phyloP scores from a whole-genome alignment of 2,888 invertebrate genomes.

The Latrodectus elegans region DNA sequence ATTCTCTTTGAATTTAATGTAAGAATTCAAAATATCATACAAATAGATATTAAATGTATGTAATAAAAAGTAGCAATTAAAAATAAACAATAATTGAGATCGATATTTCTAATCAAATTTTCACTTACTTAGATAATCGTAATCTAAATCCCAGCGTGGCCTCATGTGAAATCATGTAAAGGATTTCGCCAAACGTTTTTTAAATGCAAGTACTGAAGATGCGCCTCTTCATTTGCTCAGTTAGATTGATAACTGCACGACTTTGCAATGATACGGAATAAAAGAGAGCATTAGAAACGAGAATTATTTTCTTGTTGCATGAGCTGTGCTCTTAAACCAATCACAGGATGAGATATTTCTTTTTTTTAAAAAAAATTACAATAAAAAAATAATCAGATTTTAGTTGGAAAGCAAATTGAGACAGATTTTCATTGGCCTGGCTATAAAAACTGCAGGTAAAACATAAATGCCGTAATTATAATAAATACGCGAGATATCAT shows the following conservation, averaged over 20 bases:
- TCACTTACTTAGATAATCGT: conserved; percentile 34
- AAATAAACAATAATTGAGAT: background rate
- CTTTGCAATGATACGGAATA: background rate
- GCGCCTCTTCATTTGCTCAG: background rate
- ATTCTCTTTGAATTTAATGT: no score
- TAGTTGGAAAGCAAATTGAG: conserved; percentile 54
- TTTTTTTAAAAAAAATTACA: background rate
- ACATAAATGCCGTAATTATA: conserved; percentile 65
- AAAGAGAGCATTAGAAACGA: background rate
- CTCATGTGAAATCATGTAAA: conserved; percentile 42
- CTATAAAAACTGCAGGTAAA: conserved; percentile 44
- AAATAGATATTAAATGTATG: background rate
- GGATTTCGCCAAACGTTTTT: background rate
- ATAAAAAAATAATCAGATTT: background rate
- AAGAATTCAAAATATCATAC: background rate
- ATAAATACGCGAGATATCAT: conserved; percentile 63
- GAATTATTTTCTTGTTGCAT: background rate
- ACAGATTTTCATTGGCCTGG: conserved; percentile 47
- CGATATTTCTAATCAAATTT: background rate
- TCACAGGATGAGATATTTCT: background rate
- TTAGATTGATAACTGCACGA: conserved; percentile 42
- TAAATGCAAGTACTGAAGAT: background rate
- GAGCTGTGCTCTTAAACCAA: background rate
- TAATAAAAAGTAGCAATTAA: background rate
- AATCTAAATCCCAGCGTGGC: conserved; percentile 46